phyloP scores from a whole-genome alignment of 2,888 invertebrate species.

The Taphrorychus bicolor region DNA sequence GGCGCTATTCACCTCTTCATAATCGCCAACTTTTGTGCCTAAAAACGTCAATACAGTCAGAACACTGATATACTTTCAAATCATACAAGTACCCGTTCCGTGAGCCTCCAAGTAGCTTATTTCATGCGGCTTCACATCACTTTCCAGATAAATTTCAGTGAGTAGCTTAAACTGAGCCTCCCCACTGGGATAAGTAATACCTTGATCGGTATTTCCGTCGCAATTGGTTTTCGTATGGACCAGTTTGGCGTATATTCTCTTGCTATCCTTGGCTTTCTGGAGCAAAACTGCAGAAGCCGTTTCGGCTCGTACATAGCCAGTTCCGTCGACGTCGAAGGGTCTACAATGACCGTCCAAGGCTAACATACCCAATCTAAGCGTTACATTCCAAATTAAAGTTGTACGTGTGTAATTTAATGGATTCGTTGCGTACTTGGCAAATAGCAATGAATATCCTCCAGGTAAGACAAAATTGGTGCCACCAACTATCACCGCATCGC shows the following conservation, averaged over 20 bases:
- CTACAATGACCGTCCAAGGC: conserved; percentile 88
- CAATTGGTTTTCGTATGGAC: conserved; percentile 36
- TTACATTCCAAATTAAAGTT: neutral
- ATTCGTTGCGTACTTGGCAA: conserved; percentile 66
- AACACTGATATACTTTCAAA: too few species aligned
- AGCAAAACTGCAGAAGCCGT: conserved; percentile 74
- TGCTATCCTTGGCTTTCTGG: conserved; percentile 68
- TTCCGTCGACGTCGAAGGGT: conserved; percentile 84
- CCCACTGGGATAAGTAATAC: conserved; percentile 57
- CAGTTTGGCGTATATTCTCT: conserved; percentile 48
- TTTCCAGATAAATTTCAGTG: conserved; percentile 70
- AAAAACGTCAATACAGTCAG: too few species aligned
- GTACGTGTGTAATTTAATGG: neutral
- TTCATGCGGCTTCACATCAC: conserved; percentile 67
- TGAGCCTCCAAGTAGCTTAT: conserved; percentile 89
- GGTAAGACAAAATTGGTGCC: conserved; percentile 86
- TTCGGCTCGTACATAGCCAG: conserved; percentile 87
- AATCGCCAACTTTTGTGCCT: conserved; percentile 71
- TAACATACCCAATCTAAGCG: conserved; percentile 71
- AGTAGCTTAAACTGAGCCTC: conserved; percentile 68
- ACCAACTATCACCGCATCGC: conserved; percentile 89
- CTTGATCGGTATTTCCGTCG: conserved; percentile 47
- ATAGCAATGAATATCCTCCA: conserved; percentile 88
- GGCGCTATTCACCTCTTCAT: conserved; percentile 87
- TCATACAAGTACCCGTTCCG: conserved; percentile 69